Evolutionary conservation across 2,888 invertebrate species (phyloP), one percentile per base, ranked within the genome.

Genomic region (Scaeva pyrastri): DNA sequence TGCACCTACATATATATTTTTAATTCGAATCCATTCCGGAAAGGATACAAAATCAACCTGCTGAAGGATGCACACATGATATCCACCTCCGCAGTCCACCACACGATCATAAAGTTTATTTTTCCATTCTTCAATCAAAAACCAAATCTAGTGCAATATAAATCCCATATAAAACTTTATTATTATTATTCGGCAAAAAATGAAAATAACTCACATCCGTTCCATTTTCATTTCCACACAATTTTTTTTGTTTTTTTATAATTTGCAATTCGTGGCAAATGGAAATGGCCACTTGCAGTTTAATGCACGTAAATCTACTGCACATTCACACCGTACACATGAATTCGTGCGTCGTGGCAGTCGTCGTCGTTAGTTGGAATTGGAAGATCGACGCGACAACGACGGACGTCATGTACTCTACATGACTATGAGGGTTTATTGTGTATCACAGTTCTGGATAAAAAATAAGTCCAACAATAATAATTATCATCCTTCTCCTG

Each of bases 211-310:
- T 77, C 48, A 45, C 66, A 72, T 82, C 81, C 82, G 73, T 39
- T 83, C 82, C 72, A 82, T 60, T 60, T 82, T 50, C 31, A 43
- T 21, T 66, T 52, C 66, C 45, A 41, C 43, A 11, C 14, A 48
- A 26, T 60, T 62, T 58, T 16, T 16, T 36, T 12, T 3, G 39
- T 31, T 12, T 41, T 14, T 26, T 70, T 21, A 1, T 39, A n/a
- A n/a, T 36, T 36, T 45, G 10, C 58, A 71, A 66, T 45, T 50
- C 62, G 52, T 45, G 50, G 11, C 14, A 72, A 72, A 77, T 73
- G 60, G 66, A 83, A 73, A 68, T 62, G 82, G 73, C 82, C 78
- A 83, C 78, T 83, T 52, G 60, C 43, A 77, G 70, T 45, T 19
- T 14, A 71, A 64, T 56, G 16, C 8, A 31, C 6, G 31, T 41